Conservation (phyloP, 1,140 invertebrate species). For the Euura saliciscinereae region DNA sequence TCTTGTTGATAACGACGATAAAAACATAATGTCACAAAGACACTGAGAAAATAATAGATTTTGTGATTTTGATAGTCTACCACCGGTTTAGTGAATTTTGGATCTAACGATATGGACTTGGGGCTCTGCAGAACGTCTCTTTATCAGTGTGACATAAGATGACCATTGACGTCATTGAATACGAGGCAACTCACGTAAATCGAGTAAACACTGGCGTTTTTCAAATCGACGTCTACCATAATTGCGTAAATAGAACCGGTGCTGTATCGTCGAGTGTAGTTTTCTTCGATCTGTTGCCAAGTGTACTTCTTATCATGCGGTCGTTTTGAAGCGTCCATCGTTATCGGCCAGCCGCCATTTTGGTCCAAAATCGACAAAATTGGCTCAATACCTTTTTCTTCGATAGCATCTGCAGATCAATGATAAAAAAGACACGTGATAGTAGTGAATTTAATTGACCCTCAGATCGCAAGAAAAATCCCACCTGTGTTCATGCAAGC, state of each 20-base stretch:
- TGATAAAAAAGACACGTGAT: not conserved
- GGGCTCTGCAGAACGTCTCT: too few species aligned
- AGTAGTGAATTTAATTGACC: too few species aligned
- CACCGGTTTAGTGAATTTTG: too few species aligned
- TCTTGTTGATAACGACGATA: too few species aligned
- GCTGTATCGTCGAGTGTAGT: not conserved
- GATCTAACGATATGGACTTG: too few species aligned
- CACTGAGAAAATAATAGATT: too few species aligned
- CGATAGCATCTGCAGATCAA: conserved; percentile 36
- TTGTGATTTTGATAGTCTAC: too few species aligned
- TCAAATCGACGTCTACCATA: not conserved
- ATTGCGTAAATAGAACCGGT: not conserved
- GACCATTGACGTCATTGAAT: not conserved
- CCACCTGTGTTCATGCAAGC: conserved; percentile 35
- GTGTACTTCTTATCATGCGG: conserved; percentile 26
- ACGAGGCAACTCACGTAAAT: not conserved
- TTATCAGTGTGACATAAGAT: too few species aligned
- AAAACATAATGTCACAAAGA: too few species aligned
- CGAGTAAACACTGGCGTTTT: not conserved
- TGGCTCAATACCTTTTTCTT: conserved; percentile 37
- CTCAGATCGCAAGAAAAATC: not conserved
- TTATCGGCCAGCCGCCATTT: conserved; percentile 54
- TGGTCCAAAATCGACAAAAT: conserved; percentile 38
- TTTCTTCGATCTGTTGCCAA: conserved; percentile 32
- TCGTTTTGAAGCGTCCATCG: conserved; percentile 28